Conservation (phyloP, 1,140 invertebrate genomes). For the Cataglyphis hispanica region DNA sequence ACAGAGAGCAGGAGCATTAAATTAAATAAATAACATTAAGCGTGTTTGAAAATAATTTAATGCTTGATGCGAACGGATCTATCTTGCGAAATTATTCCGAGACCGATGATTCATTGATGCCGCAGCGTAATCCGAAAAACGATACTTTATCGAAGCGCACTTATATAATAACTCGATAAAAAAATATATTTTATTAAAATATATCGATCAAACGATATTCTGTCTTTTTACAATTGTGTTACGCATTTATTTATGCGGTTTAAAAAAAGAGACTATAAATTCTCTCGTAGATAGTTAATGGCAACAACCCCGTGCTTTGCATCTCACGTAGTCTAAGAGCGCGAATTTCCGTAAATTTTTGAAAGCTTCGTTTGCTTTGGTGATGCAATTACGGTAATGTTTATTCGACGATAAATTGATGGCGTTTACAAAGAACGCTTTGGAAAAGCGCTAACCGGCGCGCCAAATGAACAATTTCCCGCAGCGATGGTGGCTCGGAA, state of each 20-base stretch:
- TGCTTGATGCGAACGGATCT: neutral
- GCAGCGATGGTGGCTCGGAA: neutral
- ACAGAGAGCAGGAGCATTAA: constrained; percentile 10
- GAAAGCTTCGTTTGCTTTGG: neutral
- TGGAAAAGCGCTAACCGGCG: constrained; percentile 43
- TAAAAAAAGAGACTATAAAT: neutral
- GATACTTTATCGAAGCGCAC: neutral
- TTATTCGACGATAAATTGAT: constrained; percentile 55
- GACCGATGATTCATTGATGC: neutral
- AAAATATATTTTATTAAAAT: too few relatives aligned
- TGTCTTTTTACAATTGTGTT: too few relatives aligned
- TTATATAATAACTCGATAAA: too few relatives aligned
- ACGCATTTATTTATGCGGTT: too few relatives aligned
- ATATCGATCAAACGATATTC: too few relatives aligned
- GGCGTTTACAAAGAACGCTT: constrained; percentile 49
- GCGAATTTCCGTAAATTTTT: constrained; percentile 11
- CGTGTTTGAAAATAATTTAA: constrained; percentile 40
- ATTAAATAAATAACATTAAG: constrained; percentile 36
- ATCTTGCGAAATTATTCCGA: constrained; percentile 15
- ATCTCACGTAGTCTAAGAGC: neutral
- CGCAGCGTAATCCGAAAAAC: constrained; percentile 4
- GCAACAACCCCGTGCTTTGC: neutral
- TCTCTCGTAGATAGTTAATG: neutral
- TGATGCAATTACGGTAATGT: constrained; percentile 45
- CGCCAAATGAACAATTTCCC: constrained; percentile 50